Evolutionary conservation across 2,888 invertebrate genomes (phyloP).

Genomic region (Cheilosia vernalis): DNA sequence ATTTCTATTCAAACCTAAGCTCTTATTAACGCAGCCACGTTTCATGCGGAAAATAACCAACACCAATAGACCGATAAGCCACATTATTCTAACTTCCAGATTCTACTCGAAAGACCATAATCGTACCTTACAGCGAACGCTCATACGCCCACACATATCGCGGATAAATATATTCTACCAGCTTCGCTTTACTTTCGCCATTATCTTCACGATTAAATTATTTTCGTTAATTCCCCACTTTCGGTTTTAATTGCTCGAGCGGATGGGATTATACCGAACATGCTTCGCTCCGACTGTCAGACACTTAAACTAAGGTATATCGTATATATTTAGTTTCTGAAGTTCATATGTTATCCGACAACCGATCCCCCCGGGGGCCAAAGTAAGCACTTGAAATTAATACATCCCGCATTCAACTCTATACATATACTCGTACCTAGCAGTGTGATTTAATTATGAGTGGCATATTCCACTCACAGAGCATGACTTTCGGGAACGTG

Average conservation of each 20-base stretch:
- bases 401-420: constrained; percentile 59
- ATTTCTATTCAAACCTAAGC: not conserved
- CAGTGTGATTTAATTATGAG: constrained; percentile 82
- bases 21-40: no score
- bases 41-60: no score
- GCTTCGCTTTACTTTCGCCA: constrained; percentile 25
- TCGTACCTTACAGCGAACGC: constrained; percentile 28
- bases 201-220: constrained; percentile 72
- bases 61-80: not conserved
- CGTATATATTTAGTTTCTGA: constrained; percentile 50
- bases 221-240: constrained; percentile 74
- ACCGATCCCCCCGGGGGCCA: constrained; percentile 56
- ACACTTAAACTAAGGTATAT: constrained; percentile 70
- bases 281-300: constrained; percentile 43
- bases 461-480: constrained; percentile 81
- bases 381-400: constrained; percentile 73
- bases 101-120: constrained; percentile 44
- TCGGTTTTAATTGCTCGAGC: constrained; percentile 75
- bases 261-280: constrained; percentile 63
- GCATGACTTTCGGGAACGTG: constrained; percentile 55
- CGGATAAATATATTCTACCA: constrained; percentile 17
- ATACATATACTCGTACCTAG: constrained; percentile 15
- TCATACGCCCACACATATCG: constrained; percentile 38
- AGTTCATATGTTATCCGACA: constrained; percentile 71
- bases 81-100: constrained; percentile 8